Percentiles rank a stretch among this genome's conserved stretches.
Evolutionary conservation across 2,888 invertebrate species (phyloP).

Genomic region (Crepidodera aurea): DNA sequence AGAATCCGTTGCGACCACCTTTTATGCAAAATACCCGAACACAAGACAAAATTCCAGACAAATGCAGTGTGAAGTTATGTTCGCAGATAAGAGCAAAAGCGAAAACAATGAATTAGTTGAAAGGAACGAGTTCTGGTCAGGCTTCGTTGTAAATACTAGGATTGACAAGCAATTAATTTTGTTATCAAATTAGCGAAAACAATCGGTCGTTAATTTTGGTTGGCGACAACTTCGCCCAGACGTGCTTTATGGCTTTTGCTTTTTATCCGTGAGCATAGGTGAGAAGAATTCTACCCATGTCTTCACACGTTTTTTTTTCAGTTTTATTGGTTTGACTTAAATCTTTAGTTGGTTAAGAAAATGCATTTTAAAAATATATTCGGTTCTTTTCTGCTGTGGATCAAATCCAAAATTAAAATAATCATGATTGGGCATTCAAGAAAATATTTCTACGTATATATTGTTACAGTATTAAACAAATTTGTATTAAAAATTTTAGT

Average conservation of each 20-base stretch:
- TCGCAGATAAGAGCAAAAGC: slow-evolving; percentile 34
- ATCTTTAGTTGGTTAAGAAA: too few species aligned
- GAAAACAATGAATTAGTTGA: slow-evolving; percentile 34
- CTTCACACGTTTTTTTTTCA: slow-evolving; percentile 13
- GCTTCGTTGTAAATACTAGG: slow-evolving; percentile 57
- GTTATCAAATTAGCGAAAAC: slow-evolving; percentile 60
- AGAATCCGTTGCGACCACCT: slow-evolving; percentile 10
- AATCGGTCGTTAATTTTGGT: slow-evolving; percentile 55
- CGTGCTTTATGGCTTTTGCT: slow-evolving; percentile 42
- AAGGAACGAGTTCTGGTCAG: slow-evolving; percentile 35
- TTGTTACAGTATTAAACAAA: too few species aligned
- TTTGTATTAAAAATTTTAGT: too few species aligned
- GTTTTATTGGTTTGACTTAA: background rate
- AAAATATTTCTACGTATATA: too few species aligned
- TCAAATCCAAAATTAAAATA: too few species aligned
- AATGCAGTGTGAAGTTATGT: slow-evolving; percentile 47
- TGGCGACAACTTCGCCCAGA: slow-evolving; percentile 41
- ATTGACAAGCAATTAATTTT: slow-evolving; percentile 60
- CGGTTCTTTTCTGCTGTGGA: too few species aligned
- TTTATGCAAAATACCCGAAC: slow-evolving; percentile 31
- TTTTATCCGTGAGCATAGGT: slow-evolving; percentile 24
- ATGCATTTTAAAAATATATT: too few species aligned
- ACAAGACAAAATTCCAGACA: slow-evolving; percentile 43
- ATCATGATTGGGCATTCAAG: too few species aligned
- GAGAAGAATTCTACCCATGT: slow-evolving; percentile 29